Base-by-base conservation (phyloP, 2,113 vertebrate genomes). In the Peromyscus leucopus region DNA sequence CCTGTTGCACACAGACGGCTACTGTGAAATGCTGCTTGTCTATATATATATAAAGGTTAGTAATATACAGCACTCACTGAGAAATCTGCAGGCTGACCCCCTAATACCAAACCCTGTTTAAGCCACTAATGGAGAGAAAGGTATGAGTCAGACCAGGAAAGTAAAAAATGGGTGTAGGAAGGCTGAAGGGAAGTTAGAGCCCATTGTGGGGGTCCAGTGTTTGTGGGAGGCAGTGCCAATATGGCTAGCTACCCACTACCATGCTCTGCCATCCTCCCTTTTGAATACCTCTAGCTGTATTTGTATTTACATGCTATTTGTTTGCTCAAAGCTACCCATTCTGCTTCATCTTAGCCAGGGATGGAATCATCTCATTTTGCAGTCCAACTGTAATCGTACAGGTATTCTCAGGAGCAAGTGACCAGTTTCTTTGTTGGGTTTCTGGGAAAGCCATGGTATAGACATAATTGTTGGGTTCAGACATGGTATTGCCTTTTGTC, bases 11-110 rank as follows among this genome's bases (percentile, higher is more conserved):
- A 51, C 6, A 16, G 33, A 11, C 2, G 55, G 24, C 90, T 26
- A 76, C n/a, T 91, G 42, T 84, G 51, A 93, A 96, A 85, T 90
- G 51, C 48, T 85, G 55, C 22, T 69, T 51, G 9, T 65, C 74
- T 46, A 17, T 42, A 42, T 42, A 42, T 42, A 42, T 42, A 42
- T 42, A 42, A 22, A 24, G 74, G 88, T 89, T 89, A 89, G 42
- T 51, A 46, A 6, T 79, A 88, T 94, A 95, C 22, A 67, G 36
- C 55, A 46, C 48, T 79, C 89, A 85, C 46, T 94, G 55, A 51
- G 90, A 93, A 92, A 92, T 85, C 71, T 46, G 28, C n/a, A 80
- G 4, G 21, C 61, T 92, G 65, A 82, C 7, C 31, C 67, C 91
- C 19, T 63, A 92, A 51, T 93, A 94, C 22, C 42, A 91, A 75